Base-by-base conservation (phyloP, 2,888 invertebrate genomes). In the Pammene fasciana region DNA sequence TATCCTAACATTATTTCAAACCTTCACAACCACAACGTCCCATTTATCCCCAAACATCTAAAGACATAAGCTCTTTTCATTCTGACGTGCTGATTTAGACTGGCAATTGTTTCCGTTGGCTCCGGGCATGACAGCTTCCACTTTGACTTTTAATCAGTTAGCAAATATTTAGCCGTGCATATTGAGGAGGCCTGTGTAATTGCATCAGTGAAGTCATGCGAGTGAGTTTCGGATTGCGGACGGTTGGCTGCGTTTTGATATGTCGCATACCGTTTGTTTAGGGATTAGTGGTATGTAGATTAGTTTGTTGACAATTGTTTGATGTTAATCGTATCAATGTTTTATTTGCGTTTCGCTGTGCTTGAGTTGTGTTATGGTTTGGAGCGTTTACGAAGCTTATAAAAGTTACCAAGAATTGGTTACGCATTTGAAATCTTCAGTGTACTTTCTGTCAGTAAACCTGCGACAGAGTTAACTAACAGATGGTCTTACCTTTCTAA, bases 101-200 rank as follows among this genome's bases (percentile, higher is more conserved):
- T 72, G 73, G 79, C 82, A 81, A 85, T 86, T 85, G 86, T 83
- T 86, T 83, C 85, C 83, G 78, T 81, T 83, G 84, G 85, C 86
- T 82, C 74, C 76, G 72, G 85, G 86, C 86, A 85, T 76, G 89
- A 88, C 88, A 86, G 87, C 87, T 86, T 86, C 88, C 46, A 55
- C 68, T 68, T 65, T 65, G 86, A 88, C 90, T 90, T 92, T 90
- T 91, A 90, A 91, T 91, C 91, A 91, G 86, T 86, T 80, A 77
- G 84, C 90, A 89, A 90, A 92, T 87, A 89, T 91, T 88, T 88
- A 82, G 80, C 78, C 78, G 77, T 87, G 90, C 90, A 89, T 90
- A 89, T 89, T 88, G 90, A 90, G 89, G 81, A 89, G 84, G 76
- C 76, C 66, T 91, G 91, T 89, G 90, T 86, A 92, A 92, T 92